Base-by-base conservation (phyloP, 1,140 invertebrate genomes). In the Caenorhabditis brenneri region DNA sequence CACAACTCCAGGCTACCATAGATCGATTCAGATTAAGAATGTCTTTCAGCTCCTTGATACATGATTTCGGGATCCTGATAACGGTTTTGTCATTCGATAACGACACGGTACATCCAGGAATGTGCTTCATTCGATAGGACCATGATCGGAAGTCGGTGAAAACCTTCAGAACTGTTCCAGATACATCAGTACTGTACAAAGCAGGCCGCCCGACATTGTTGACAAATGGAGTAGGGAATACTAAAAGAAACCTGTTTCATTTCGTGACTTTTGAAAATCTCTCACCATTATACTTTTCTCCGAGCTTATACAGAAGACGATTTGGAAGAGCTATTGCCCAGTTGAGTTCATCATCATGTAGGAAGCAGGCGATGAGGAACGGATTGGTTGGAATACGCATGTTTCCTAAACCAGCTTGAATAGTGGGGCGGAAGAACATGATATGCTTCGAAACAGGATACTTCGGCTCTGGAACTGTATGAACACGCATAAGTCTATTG, bases 111-210 rank as follows among this genome's bases (percentile, higher is more conserved):
- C 58, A 83, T 33, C 82, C 82, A 31, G 69, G 31, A 39, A 83
- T 65, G 16, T 58, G 51, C 12, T 19, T 10, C 82, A 83, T 51
- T 42, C 82, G n/a, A 24, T 65, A 83, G 3, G 82, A 55, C 82
- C 82, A 83, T 15, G 42, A 74, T 12, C 82, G 82, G 74, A 83
- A 83, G 29, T 83, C 82, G 22, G 82, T 83, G 74, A 83, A 83
- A 2, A 83, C 82, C 33, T 83, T 53, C 46, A 83, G 22, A 9
- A 60, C 58, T 0, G 29, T 51, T 31, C 42, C 27, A 7, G 29
- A 53, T 15, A 42, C 36, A 33, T 81, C 42, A 15, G 36, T 83
- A 15, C 48, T 51, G 49, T 36, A 48, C 2, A 49, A 55, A 24
- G 51, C 36, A 22, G 51, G 69, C n/a, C 53, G 36, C 2, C 29